Base-by-base conservation (phyloP, 2,113 vertebrate species). In the Opisthocomus hoazin region DNA sequence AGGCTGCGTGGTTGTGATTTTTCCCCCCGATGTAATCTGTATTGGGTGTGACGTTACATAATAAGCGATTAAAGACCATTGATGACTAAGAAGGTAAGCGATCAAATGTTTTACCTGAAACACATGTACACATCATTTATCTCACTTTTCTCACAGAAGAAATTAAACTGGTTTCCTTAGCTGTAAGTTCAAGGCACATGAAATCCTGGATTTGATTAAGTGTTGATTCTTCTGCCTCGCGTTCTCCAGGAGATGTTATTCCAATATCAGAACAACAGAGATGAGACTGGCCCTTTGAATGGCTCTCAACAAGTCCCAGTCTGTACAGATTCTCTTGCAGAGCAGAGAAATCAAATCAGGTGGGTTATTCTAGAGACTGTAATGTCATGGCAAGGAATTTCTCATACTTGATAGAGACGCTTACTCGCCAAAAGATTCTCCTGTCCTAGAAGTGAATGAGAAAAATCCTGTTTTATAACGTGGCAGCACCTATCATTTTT, bases 71-170 rank as follows among this genome's bases (percentile, higher is more conserved):
- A 95, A 98, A 94, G 60, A 93, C 61, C 66, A 76, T 53, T 80
- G 91, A 96, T 92, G 95, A 92, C 92, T 95, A 73, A 88, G 76
- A 97, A 95, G 91, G 81, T 89, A 96, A 95, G 58, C 58, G 39
- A 96, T 96, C 87, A 96, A 94, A 89, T 93, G 91, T 85, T 97
- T 97, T 66, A 90, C 80, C 69, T 5, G 12, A 84, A 77, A 89
- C 86, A 84, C 61, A 32, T 11, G 15, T 54, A 89, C 43, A 78
- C 48, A 95, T 91, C 71, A 86, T 96, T 84, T 89, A 96, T 96
- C 86, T 97, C 91, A 96, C 91, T 97, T 97, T 97, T 79, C 70
- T 93, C 77, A 23, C 30, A 64, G 77, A 37, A 96, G 66, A 97
- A 96, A 96, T 93, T 95, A 95, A 96, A 91, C 60, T 29, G 15